Evolutionary conservation across 2,797 vertebrate genomes (phyloP), one percentile per base, ranked within the genome.

Genomic region (Philypnodon macrostomus): DNA sequence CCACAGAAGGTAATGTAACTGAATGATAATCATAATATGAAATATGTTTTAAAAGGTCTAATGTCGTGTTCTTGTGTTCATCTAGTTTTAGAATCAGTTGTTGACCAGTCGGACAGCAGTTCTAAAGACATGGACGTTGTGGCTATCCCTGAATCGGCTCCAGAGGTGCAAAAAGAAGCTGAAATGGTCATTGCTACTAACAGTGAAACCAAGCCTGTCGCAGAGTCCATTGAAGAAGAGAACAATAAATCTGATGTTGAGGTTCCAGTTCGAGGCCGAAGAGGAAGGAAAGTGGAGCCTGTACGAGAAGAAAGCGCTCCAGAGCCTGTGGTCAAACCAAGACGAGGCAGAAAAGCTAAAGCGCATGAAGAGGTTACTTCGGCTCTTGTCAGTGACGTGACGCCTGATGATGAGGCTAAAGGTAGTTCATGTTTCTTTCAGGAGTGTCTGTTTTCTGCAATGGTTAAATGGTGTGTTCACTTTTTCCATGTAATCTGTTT

Each of bases 221-320:
- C 17, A 1, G 27, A 64, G 26, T 8, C 44, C 3, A 48, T 38
- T 53, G 29, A 27, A 36, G 49, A 31, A 6, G 47, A 58, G 3
- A 6, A 61, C 1, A 15, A 37, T 27, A 54, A 78, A 29, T 58
- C 63, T 1, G 15, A 57, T 7, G 34, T 36, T 11, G 0, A 39
- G 12, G 44, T 54, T 13, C 63, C 76, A 65, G 49, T 56, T 12
- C 80, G 68, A 77, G 80, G 65, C 46, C 79, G 77, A 51, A 63
- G 80, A 67, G 76, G 35, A 5, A 87, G 68, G 49, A 79, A 67
- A 42, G 15, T 55, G 2, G 72, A 85, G 39, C 37, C n/a, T n/a
- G n/a, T n/a, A n/a, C n/a, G n/a, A n/a, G n/a, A n/a, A n/a, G n/a
- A n/a, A n/a, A n/a, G n/a, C n/a, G n/a, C 34, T 1, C 1, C 53